Evolutionary conservation across 2,888 invertebrate genomes (phyloP), one percentile per base, ranked within the genome.

Genomic region (Chrysolina haemoptera): DNA sequence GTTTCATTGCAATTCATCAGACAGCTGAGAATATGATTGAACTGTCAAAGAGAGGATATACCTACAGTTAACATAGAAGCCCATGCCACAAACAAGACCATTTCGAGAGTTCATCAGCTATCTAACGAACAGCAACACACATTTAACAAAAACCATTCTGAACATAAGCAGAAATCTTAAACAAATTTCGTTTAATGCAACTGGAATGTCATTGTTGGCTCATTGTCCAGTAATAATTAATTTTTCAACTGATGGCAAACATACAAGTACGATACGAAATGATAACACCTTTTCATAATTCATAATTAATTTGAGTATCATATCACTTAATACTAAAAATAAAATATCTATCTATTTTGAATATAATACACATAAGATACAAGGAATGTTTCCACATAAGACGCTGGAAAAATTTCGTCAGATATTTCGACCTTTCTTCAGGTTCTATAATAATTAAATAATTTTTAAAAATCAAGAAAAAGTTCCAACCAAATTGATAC

Each of bases 181-280:
- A 59, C 22, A 35, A 55, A 59, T 59, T 27, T n/a, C 22, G 59
- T 59, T 22, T 59, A 27, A 22, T 59, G 35, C 35, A 27, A 59
- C 59, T 35, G 59, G 59, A 59, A 59, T 59, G 59, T 59, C 22
- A 59, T 53, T 59, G 59, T 59, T 59, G 59, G 35, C 59, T 59
- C 59, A 59, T 35, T 59, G 1, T 50, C 11, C 50, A 16, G 18
- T 16, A 50, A 50, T 18, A 50, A 16, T 16, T 6, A 50, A 59
- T 27, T 59, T 27, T n/a, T 59, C 35, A 27, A 59, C 27, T n/a
- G 22, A 59, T 59, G 59, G 59, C 59, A 35, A 14, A 59, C 59
- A 59, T 8, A 22, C 59, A 59, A 22, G 35, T n/a, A 46, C 46
- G n/a, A 59, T 59, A 59, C 27, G 35, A 27, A 27, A 59, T 27